Base-by-base conservation (phyloP, 2,888 invertebrate genomes). In the Teleogryllus oceanicus region DNA sequence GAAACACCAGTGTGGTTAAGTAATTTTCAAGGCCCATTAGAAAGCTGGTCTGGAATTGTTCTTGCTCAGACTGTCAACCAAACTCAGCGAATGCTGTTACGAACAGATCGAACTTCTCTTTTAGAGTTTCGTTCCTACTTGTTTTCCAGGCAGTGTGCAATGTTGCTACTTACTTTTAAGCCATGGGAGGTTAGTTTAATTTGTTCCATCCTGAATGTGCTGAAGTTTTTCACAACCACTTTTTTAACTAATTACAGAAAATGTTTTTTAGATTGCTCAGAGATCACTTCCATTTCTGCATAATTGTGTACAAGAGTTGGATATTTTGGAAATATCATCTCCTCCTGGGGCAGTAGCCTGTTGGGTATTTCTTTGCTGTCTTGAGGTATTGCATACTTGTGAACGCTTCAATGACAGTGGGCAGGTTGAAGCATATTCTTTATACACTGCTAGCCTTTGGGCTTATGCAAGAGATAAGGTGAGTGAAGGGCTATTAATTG, bases 61-160 rank as follows among this genome's bases (percentile, higher is more conserved):
- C 89, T 92, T 84, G 92, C 89, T 82, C 89, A 89, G 78, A 89
- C 90, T 84, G 89, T 92, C 84, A 89, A 92, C 83, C 88, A 89
- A 83, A 88, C 89, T 84, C 87, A 90, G 82, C 88, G 90, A 82
- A 79, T 88, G 88, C 81, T 86, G 86, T 83, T 90, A 88, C 83
- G 87, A 87, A 83, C 88, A 87, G 85, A 88, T 82, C 86, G 88
- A 84, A 92, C 93, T 3, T 94, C 96, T 0, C 88, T 98, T 81
- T 88, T 98, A 84, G 97, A 98, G 87, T 93, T 98, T 85, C 91
- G 98, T 82, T 96, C 96, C 87, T 98, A 98, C 88, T 89, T 98
- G 83, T 98, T 96, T 86, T 94, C 96, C 84, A 92, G 97, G 82
- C 98, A 98, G 89, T 94, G 96, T 87, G 93, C 95, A 85, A 92